These are phyloP conservation scores for Sebastes itinus DNA, from an alignment of 2,797 vertebrate species.

Conservation along the genomic window DNA sequence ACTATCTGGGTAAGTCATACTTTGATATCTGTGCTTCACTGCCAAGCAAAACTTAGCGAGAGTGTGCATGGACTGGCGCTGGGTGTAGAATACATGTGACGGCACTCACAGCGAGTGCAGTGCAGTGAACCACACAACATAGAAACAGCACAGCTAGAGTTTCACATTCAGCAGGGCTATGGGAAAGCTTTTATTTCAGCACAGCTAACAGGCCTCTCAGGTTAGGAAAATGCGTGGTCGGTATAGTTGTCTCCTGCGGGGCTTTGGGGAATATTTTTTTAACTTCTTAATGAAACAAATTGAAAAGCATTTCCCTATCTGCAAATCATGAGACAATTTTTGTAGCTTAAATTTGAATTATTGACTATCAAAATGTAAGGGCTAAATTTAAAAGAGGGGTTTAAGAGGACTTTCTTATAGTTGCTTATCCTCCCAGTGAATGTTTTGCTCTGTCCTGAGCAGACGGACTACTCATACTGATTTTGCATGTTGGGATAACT, in stretches of 20 bases:
- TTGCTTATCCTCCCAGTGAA: not conserved
- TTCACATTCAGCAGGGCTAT: conserved; percentile 48
- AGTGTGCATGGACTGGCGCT: conserved; percentile 10
- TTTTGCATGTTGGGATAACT: not conserved
- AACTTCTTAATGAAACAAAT: not conserved
- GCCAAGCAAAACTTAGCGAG: conserved; percentile 15
- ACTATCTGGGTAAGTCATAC: not conserved
- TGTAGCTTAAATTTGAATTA: not conserved
- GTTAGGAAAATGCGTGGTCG: conserved; percentile 4
- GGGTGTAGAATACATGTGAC: conserved; percentile 47
- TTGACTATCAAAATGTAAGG: not conserved
- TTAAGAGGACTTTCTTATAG: not conserved
- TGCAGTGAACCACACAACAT: conserved; percentile 44
- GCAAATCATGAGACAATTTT: not conserved
- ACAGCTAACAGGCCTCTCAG: conserved; percentile 29
- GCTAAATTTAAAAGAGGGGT: not conserved
- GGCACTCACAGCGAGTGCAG: conserved; percentile 46
- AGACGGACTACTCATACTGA: not conserved
- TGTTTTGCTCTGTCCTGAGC: not conserved
- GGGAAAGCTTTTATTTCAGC: conserved; percentile 42
- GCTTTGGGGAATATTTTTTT: not conserved
- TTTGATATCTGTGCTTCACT: conserved; percentile 9
- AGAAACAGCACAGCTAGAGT: conserved; percentile 58
- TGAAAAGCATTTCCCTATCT: not conserved
- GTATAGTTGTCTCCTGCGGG: not conserved